phyloP scores from a whole-genome alignment of 2,888 invertebrate genomes.

The Mesopsocus fuscifrons region DNA sequence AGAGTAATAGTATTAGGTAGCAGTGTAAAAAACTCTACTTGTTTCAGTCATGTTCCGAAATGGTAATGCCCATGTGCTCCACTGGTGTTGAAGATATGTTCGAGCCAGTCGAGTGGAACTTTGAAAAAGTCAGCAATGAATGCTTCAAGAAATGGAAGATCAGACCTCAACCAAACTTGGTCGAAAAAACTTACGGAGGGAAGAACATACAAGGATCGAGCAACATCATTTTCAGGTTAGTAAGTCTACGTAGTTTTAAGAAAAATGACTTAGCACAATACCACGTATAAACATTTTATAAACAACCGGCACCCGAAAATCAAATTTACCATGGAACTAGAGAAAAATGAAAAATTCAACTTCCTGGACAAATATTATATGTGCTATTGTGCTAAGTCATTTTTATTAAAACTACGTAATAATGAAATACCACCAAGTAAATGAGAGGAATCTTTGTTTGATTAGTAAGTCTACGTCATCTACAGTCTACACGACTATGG shows the following conservation, averaged over 20 bases:
- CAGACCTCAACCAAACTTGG: slow-evolving; percentile 42
- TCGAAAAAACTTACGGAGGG: slow-evolving; percentile 64
- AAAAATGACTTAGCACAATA: too few relatives aligned
- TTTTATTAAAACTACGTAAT: too few relatives aligned
- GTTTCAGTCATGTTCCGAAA: slow-evolving; percentile 74
- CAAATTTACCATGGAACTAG: too few relatives aligned
- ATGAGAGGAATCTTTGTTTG: too few relatives aligned
- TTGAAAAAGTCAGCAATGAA: slow-evolving; percentile 36
- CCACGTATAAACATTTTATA: too few relatives aligned
- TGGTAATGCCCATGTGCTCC: slow-evolving; percentile 89
- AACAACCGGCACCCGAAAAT: too few relatives aligned
- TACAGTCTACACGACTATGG: too few relatives aligned
- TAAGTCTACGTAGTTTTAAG: neutral
- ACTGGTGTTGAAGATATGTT: slow-evolving; percentile 68
- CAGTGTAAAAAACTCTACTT: neutral
- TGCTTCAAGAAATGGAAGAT: slow-evolving; percentile 55
- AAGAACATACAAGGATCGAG: slow-evolving; percentile 38
- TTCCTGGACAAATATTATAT: too few relatives aligned
- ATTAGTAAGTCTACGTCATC: too few relatives aligned
- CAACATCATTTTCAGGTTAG: slow-evolving; percentile 36
- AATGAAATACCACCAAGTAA: too few relatives aligned
- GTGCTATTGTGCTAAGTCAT: too few relatives aligned
- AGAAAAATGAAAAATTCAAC: slow-evolving; percentile 10
- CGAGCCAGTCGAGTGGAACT: slow-evolving; percentile 53
- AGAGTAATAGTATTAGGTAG: too few relatives aligned